Percentiles rank a stretch among this genome's conserved stretches.
These are phyloP conservation scores for Hirtodrosophila trivittata DNA, from an alignment of 2,888 invertebrate genomes.

Conservation along the genomic window DNA sequence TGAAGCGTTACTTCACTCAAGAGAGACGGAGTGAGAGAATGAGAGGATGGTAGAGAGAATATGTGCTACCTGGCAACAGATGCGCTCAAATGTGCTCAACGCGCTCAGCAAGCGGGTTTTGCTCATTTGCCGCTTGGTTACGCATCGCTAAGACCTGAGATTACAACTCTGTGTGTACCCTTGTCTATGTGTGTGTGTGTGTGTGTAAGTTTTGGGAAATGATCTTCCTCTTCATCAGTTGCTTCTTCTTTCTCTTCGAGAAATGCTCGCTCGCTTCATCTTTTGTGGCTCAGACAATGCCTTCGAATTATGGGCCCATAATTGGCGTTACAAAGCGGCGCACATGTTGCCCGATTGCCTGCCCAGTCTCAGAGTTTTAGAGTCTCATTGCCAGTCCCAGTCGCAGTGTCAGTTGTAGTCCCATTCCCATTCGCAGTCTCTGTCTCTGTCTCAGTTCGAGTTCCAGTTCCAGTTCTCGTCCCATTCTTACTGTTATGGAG, in stretches of 20 bases:
- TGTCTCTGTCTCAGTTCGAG: conserved; percentile 26
- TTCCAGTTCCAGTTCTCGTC: conserved; percentile 46
- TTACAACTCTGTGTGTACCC: conserved; percentile 4
- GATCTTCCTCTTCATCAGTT: conserved; percentile 45
- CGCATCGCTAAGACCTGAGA: conserved; percentile 61
- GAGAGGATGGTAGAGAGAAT: conserved; percentile 1
- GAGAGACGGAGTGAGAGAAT: conserved; percentile 32
- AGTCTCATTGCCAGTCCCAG: conserved; percentile 15
- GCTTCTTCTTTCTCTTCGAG: conserved; percentile 31
- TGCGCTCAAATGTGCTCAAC: conserved; percentile 33
- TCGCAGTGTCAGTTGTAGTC: conserved; percentile 5
- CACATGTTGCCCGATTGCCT: conserved; percentile 62
- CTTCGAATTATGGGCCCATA: conserved; percentile 81
- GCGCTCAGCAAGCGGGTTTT: conserved; percentile 33
- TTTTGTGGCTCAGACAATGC: conserved; percentile 70
- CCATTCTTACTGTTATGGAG: conserved; percentile 57
- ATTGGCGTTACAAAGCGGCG: conserved; percentile 82
- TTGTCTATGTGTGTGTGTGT: conserved; percentile 8
- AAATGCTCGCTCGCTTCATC: conserved; percentile 49
- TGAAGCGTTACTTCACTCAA: conserved; percentile 61
- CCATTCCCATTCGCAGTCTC: not conserved
- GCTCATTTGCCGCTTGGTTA: conserved; percentile 80
- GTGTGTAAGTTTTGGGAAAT: conserved; percentile 50
- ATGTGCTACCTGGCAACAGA: conserved; percentile 54
- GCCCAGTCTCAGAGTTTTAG: conserved; percentile 15